Conservation (phyloP, 2,113 vertebrate genomes). For the Macrotis lagotis region DNA sequence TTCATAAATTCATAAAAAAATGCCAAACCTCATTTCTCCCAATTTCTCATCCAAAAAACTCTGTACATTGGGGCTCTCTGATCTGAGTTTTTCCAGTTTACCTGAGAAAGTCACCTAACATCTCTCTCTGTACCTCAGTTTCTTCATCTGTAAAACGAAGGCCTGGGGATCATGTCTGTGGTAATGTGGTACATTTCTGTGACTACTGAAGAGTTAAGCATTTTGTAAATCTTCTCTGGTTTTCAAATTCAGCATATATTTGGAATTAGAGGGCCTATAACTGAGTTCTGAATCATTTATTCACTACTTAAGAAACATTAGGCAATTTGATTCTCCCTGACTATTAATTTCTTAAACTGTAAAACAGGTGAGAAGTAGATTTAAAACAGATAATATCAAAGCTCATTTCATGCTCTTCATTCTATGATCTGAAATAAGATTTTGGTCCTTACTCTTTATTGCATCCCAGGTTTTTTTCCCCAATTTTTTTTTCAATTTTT, state of each 20-base stretch:
- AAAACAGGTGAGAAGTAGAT: neutral
- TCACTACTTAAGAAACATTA: no score
- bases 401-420: neutral
- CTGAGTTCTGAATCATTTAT: neutral
- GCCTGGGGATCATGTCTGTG: neutral
- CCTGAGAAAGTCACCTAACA: neutral
- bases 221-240: neutral
- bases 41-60: neutral
- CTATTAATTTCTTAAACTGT: neutral
- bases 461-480: neutral
- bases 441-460: neutral
- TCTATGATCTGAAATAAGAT: neutral
- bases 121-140: neutral
- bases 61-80: no score
- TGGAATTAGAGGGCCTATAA: neutral
- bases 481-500: neutral
- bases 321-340: neutral
- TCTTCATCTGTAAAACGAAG: neutral
- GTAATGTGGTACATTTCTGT: neutral
- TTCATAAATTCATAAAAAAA: neutral
- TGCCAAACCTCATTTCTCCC: neutral
- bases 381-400: neutral
- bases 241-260: neutral
- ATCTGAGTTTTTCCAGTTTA: no score
- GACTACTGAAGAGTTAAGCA: neutral